Evolutionary conservation across 2,797 vertebrate species (phyloP), one percentile per base, ranked within the genome.

Genomic region (Etheostoma perlongum): DNA sequence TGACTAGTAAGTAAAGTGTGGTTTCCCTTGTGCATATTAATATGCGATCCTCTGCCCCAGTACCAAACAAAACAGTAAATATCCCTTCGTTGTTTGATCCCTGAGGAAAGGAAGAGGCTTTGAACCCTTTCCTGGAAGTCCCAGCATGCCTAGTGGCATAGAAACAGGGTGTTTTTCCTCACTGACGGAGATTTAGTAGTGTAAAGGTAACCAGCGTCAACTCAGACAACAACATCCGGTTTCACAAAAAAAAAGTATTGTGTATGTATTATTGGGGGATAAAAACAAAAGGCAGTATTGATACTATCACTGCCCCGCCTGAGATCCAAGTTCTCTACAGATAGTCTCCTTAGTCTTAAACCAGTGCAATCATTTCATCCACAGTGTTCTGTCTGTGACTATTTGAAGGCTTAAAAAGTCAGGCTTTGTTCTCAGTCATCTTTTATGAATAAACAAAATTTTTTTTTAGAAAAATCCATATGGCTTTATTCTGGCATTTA

Each of bases 1-100:
- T 73, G 61, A 33, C 58, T 70, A 23, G 6, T 9, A 36, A 52
- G 21, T 44, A 16, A 70, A 80, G 57, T 4, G 14, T 76, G 62
- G 51, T 83, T 87, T 86, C 81, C 76, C 27, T 1, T 64, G 46
- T 62, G 72, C 52, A 42, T 77, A 63, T 47, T 23, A 74, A 78
- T 76, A 86, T 74, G 85, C 63, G 63, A 68, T 85, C 84, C 84
- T 91, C 57, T 83, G 77, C 53, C 48, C 30, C 66, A 59, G 67
- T 74, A 88, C 85, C 90, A 94, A 94, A 94, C 90, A 93, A 89
- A 87, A 90, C 92, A 92, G 87, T 93, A 94, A 94, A 94, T 93
- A 91, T 89, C 79, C 87, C 79, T 49, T 27, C 27, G 21, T 27
- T 5, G 88, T 94, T 94, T 94, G 93, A 93, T 92, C 86, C 79